phyloP scores from a whole-genome alignment of 2,113 vertebrate genomes.

The Muntiacus reevesi region DNA sequence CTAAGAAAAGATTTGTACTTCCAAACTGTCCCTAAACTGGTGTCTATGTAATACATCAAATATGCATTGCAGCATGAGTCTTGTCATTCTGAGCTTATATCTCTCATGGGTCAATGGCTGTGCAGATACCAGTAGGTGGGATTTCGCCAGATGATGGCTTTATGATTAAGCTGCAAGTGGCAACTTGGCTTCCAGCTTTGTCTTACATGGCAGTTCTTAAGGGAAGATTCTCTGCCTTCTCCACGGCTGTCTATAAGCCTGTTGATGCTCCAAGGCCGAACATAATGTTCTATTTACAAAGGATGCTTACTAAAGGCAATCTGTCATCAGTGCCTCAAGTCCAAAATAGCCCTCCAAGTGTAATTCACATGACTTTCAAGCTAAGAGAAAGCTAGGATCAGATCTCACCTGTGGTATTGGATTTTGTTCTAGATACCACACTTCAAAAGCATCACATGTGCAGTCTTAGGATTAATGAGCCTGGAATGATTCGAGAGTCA shows the following conservation, averaged over 20 bases:
- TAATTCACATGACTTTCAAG: neutral
- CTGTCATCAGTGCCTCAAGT: neutral
- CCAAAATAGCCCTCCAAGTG: neutral
- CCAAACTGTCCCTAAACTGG: neutral
- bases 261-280: neutral
- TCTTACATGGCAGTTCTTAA: neutral
- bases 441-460: neutral
- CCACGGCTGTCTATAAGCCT: neutral
- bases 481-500: neutral
- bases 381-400: neutral
- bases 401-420: neutral
- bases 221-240: neutral
- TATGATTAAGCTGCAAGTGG: neutral
- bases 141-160: neutral
- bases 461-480: neutral
- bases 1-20: neutral
- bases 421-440: neutral
- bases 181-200: neutral
- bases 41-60: neutral
- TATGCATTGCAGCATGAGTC: neutral
- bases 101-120: neutral
- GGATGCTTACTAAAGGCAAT: neutral
- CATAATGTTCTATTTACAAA: neutral
- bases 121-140: neutral
- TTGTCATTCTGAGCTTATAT: neutral